phyloP scores from a whole-genome alignment of 2,797 vertebrate genomes.

The Chloroceryle amazona region DNA sequence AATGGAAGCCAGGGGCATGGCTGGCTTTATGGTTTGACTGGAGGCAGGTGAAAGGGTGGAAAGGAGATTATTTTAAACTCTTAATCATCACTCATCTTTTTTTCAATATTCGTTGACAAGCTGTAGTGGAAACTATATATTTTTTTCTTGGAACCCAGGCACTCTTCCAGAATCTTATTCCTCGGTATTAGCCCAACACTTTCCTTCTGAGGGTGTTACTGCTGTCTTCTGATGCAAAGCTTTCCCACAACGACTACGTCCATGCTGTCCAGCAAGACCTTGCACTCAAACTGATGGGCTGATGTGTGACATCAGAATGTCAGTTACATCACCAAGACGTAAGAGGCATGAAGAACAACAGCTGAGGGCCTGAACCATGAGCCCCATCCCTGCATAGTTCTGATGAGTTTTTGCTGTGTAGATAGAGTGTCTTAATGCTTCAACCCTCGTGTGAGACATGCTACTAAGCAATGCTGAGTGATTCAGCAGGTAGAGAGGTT shows the following conservation, averaged over 20 bases:
- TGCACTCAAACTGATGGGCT: neutral
- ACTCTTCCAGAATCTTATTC: neutral
- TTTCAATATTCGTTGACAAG: conserved; percentile 55
- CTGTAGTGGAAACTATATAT: conserved; percentile 17
- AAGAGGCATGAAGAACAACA: neutral
- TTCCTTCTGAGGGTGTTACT: neutral
- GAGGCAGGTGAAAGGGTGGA: conserved; percentile 71
- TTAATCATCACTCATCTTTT: conserved; percentile 58
- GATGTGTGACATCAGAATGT: neutral
- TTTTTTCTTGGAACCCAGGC: neutral
- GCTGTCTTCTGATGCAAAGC: neutral
- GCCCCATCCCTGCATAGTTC: accelerated
- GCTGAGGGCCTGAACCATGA: neutral
- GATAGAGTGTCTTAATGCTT: neutral
- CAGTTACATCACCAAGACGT: neutral
- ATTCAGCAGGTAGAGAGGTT: neutral
- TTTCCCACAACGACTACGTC: neutral
- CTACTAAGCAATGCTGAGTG: neutral
- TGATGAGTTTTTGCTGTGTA: neutral
- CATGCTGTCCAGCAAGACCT: neutral
- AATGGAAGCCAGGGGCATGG: conserved; percentile 42
- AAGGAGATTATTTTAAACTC: conserved; percentile 71
- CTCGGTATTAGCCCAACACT: neutral
- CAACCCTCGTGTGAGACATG: neutral
- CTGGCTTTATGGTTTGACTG: conserved; percentile 54